Evolutionary conservation across 1,140 invertebrate species (phyloP).

Genomic region (Oppia nitens): DNA sequence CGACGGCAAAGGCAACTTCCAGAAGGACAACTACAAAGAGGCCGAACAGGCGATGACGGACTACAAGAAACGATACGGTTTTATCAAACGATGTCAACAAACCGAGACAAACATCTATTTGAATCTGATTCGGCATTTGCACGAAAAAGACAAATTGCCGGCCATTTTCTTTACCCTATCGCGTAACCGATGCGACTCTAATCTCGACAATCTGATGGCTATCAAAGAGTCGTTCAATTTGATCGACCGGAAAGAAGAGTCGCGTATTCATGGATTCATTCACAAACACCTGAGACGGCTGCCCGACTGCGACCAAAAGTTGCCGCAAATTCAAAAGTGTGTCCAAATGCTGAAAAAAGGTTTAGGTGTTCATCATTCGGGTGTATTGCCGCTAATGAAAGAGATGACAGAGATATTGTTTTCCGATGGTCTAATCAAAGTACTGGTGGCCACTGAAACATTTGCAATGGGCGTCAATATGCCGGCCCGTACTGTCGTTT

Average conservation of each 20-base stretch:
- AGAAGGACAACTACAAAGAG: constrained; percentile 43
- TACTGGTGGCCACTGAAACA: constrained; percentile 93
- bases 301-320: constrained; percentile 61
- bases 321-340: constrained; percentile 68
- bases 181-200: constrained; percentile 65
- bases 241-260: constrained; percentile 63
- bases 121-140: constrained; percentile 59
- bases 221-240: constrained; percentile 44
- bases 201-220: constrained; percentile 45
- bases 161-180: constrained; percentile 89
- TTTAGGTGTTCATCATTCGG: constrained; percentile 91
- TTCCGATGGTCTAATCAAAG: constrained; percentile 72
- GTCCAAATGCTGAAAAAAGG: constrained; percentile 63
- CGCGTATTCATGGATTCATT: constrained; percentile 64
- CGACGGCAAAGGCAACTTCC: constrained; percentile 51
- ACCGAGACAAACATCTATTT: constrained; percentile 49
- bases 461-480: constrained; percentile 99
- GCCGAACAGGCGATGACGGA: constrained; percentile 50
- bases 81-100: neutral
- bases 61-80: constrained; percentile 21
- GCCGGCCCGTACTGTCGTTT: constrained; percentile 89
- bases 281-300: constrained; percentile 58
- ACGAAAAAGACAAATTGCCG: constrained; percentile 63
- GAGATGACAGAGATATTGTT: constrained; percentile 97
- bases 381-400: constrained; percentile 87